Base-by-base conservation (phyloP, 2,888 invertebrate species). In the Cheiracanthium punctorium region DNA sequence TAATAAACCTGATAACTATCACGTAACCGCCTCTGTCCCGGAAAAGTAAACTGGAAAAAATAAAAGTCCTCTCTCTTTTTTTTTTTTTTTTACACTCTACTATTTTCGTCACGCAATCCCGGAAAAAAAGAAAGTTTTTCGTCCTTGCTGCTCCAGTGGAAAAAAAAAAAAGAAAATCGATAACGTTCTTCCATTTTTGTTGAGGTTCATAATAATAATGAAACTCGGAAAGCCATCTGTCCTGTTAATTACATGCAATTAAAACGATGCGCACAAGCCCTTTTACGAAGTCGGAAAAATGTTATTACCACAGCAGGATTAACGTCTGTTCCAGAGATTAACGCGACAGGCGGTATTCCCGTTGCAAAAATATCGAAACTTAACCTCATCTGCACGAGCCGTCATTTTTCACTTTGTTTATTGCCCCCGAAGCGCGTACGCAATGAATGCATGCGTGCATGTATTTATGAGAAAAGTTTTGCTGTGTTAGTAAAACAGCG, bases 221-320 rank as follows among this genome's bases (percentile, higher is more conserved):
- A 10, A 37, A 37, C 7, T 37, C 37, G 37, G 10, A 24, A 5
- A 24, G 58, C 58, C 58, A 58, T 7, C 58, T 58, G 58, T 58
- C 20, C 58, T 24, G 1, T 58, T 58, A 58, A 58, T 24, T 58
- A 58, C 24, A 5, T 7, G 58, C 24, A 58, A 58, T 58, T 58
- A 58, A n/a, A 58, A 20, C 17, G 58, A 58, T 58, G 24, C 58
- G 17, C 17, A 12, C 24, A 48, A 17, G 17, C 48, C 24, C 24
- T 58, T 58, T 24, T 20, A 58, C 58, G 1, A 58, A 58, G 24
- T 58, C 58, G 12, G n/a, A n/a, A 58, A 48, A 58, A 58, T 5
- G 58, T 24, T 58, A 58, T 58, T n/a, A 58, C 58, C 58, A 5
- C 58, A 58, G 58, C 58, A 24, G 58, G 58, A 58, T 58, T 58